Base-by-base conservation (phyloP, 64 coral and sea anemone species). In the Montipora foliosa region DNA sequence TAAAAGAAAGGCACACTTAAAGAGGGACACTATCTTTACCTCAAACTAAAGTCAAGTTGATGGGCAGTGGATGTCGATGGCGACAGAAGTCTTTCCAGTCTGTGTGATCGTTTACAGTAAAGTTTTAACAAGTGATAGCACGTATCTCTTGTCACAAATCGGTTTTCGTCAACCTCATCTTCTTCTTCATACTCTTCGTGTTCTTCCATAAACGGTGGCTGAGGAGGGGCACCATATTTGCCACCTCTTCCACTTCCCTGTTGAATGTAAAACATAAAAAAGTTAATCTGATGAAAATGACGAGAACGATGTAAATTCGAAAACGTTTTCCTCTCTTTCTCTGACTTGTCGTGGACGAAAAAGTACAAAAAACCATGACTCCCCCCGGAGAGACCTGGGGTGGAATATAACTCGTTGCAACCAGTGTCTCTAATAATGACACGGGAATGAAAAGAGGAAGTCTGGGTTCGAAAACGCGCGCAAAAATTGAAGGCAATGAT, bases 101-200 rank as follows among this genome's bases (percentile, higher is more conserved):
- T 84, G 77, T 99, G 98, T 12, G 98, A 96, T 49, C 95, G 71
- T 74, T 99, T 95, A 68, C 95, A 99, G 74, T 94, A 99, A 21
- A 99, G 86, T 64, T 99, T 96, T 12, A 99, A 55, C 47, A 99
- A 83, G 92, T 99, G 98, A 95, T 99, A 99, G 76, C 98, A 99
- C 1, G 95, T 96, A 44, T 99, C 98, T 47, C 90, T 89, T 24
- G 89, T 76, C 51, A 72, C 16, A 3, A 74, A 68, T 9, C 29
- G 14, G 14, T 85, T 77, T 64, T 92, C 93, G 0, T 91, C 89
- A 4, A 92, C 88, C 20, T 74, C 74, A 1, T 91, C 62, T 47
- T 89, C 89, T 57, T 57, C 53, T 1, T 6, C 53, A 22, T 78
- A 77, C 5, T 47, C 49, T 24, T 88, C 74, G 5, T 44, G 60